Conservation (phyloP, 1,140 invertebrate genomes). For the Drosophila sucinea region DNA sequence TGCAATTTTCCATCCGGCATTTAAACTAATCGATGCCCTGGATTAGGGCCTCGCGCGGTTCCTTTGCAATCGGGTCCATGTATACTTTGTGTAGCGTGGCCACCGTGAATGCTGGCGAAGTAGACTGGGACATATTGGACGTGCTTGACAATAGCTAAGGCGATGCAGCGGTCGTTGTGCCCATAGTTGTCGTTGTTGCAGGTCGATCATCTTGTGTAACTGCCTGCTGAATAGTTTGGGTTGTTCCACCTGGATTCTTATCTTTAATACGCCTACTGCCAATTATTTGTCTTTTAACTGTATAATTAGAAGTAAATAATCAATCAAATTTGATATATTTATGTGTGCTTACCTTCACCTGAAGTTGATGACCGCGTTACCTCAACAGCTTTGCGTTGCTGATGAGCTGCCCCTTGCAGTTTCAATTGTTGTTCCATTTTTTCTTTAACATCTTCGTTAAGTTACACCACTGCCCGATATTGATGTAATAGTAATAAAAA, state of each 20-base stretch:
- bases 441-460: constrained; percentile 91
- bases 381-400: constrained; percentile 87
- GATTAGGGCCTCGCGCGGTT: constrained; percentile 94
- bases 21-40: constrained; percentile 96
- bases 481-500: background rate
- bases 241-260: constrained; percentile 91
- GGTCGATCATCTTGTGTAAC: constrained; percentile 61
- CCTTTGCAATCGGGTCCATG: constrained; percentile 95
- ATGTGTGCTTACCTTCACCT: constrained; percentile 30
- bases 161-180: constrained; percentile 60
- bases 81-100: constrained; percentile 90
- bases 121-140: constrained; percentile 27
- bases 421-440: constrained; percentile 95
- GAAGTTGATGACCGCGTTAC: constrained; percentile 50
- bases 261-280: constrained; percentile 87
- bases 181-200: constrained; percentile 37
- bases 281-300: constrained; percentile 75
- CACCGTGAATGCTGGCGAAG: constrained; percentile 79
- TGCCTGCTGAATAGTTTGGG: constrained; percentile 87
- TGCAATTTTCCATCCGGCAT: constrained; percentile 97
- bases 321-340: background rate
- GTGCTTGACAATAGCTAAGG: constrained; percentile 37
- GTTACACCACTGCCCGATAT: constrained; percentile 34
- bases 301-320: too few species aligned
- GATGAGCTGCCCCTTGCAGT: constrained; percentile 92